A percentile compares a stretch with the other conserved stretches of the same genome.
Evolutionary conservation across 1,140 invertebrate genomes (phyloP).

Genomic region (Heliconius himera): DNA sequence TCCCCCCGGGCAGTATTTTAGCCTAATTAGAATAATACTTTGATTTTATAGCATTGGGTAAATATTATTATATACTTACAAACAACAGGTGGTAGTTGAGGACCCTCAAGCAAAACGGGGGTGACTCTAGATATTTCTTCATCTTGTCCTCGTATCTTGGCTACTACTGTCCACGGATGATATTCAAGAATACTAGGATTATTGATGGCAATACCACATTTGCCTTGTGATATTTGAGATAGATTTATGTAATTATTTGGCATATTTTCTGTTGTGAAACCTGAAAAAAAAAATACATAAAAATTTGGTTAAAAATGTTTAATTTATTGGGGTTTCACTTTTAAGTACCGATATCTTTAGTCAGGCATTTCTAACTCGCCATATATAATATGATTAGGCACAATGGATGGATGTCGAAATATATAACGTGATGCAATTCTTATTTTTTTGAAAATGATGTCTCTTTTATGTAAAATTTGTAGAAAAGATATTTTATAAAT

Average conservation of each 20-base stretch:
- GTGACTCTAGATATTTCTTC: constrained; percentile 42
- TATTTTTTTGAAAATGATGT: too few species aligned
- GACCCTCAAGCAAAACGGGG: constrained; percentile 29
- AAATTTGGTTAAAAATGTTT: neutral
- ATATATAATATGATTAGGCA: too few species aligned
- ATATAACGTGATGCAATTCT: too few species aligned
- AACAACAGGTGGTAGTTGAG: neutral
- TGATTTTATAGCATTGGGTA: too few species aligned
- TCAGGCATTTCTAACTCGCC: too few species aligned
- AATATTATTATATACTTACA: constrained; percentile 13
- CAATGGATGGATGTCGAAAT: too few species aligned
- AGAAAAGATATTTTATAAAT: neutral
- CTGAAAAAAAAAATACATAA: constrained; percentile 37
- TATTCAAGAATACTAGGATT: constrained; percentile 48
- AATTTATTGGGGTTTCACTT: neutral
- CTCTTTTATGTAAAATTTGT: too few species aligned
- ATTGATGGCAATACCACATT: constrained; percentile 45
- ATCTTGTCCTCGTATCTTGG: constrained; percentile 44
- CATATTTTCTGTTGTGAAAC: constrained; percentile 47
- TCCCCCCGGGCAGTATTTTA: too few species aligned
- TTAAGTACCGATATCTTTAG: too few species aligned
- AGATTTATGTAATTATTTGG: constrained; percentile 42
- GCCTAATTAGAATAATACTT: too few species aligned
- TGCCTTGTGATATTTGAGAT: constrained; percentile 25
- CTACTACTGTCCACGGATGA: constrained; percentile 61